Evolutionary conservation across 2,888 invertebrate genomes (phyloP).

Genomic region (Biston stratarius): DNA sequence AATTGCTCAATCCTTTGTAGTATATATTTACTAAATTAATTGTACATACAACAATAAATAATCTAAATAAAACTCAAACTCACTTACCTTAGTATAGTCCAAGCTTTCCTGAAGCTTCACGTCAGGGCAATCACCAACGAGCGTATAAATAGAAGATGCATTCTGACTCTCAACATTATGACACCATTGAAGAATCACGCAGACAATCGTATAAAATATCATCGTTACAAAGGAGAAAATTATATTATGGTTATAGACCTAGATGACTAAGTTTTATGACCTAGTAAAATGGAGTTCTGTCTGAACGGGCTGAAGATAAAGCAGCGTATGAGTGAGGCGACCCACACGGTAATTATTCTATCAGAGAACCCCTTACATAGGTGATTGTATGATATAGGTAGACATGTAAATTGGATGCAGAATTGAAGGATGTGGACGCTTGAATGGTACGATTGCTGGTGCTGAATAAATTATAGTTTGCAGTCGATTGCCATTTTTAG

Average conservation of each 20-base stretch:
- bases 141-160: constrained; percentile 53
- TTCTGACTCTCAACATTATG: constrained; percentile 46
- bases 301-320: constrained; percentile 45
- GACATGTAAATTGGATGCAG: constrained; percentile 42
- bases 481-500: neutral
- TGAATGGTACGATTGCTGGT: constrained; percentile 51
- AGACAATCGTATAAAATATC: constrained; percentile 56
- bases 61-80: neutral
- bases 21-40: neutral
- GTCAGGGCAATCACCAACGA: constrained; percentile 74
- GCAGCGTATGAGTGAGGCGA: constrained; percentile 56
- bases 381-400: constrained; percentile 52
- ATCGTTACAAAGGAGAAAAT: constrained; percentile 42
- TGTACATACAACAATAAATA: neutral
- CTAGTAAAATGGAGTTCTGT: constrained; percentile 47
- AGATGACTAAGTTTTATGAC: neutral
- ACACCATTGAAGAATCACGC: constrained; percentile 49
- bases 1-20: too few relatives aligned
- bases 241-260: neutral
- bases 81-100: constrained; percentile 73
- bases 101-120: constrained; percentile 75
- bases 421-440: constrained; percentile 47
- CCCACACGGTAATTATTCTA: constrained; percentile 80
- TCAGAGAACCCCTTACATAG: constrained; percentile 58
- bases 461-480: neutral